A percentile compares a stretch with the other conserved stretches of the same genome.
Evolutionary conservation across 2,888 invertebrate genomes (phyloP).

Genomic region (Pachycephus smyrnensis): DNA sequence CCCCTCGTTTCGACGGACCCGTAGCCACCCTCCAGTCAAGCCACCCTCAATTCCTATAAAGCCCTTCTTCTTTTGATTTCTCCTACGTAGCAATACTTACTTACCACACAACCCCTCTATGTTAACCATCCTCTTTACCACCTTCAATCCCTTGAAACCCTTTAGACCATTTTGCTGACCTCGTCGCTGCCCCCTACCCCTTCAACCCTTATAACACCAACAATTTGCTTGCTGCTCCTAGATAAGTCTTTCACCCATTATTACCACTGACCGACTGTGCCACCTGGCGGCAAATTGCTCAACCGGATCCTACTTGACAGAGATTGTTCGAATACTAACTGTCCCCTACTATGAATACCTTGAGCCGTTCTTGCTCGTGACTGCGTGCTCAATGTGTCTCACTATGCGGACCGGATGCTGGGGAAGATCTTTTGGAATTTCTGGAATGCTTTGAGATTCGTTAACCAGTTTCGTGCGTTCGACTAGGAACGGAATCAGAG

Average conservation of each 20-base stretch:
- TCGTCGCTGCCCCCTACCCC: neutral
- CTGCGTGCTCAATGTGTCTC: neutral
- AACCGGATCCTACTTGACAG: neutral
- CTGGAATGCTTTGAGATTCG: neutral
- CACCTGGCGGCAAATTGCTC: neutral
- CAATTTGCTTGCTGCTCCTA: conserved; percentile 23
- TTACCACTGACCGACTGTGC: neutral
- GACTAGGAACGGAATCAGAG: neutral
- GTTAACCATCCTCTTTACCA: neutral
- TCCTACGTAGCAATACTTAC: conserved; percentile 6
- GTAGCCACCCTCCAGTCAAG: conserved; percentile 2
- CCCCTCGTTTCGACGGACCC: conserved; percentile 17
- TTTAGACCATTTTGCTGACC: neutral
- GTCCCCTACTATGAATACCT: neutral
- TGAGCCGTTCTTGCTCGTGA: neutral
- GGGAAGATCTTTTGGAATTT: neutral
- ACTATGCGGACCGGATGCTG: neutral
- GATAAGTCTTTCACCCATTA: conserved; percentile 13
- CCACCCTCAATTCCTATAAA: neutral
- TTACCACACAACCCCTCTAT: neutral
- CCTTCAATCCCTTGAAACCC: neutral
- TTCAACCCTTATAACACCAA: conserved; percentile 19
- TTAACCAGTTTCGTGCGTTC: neutral
- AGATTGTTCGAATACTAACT: neutral
- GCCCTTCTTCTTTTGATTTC: neutral